Evolutionary conservation across 92 coral and sea anemone genomes (phyloP).

Genomic region (Palythoa heliodiscus): DNA sequence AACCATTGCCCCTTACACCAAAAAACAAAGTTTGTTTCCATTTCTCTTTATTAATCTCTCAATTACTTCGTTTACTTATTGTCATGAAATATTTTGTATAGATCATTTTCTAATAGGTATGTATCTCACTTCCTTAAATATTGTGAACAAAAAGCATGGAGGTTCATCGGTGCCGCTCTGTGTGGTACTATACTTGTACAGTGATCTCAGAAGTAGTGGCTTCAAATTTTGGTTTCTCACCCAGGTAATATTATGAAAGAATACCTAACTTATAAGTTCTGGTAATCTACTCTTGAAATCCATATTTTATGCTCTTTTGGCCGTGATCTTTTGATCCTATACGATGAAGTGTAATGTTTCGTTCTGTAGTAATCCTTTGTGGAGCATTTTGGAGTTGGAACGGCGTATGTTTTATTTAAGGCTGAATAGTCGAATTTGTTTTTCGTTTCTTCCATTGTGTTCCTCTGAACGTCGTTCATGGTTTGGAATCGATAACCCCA

Average conservation of each 20-base stretch:
- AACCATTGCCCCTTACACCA: background rate
- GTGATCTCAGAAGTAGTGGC: background rate
- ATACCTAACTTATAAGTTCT: background rate
- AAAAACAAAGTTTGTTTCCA: background rate
- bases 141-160: no score
- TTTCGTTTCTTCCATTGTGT: slow-evolving; percentile 6
- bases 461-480: slow-evolving; percentile 19
- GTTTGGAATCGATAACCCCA: slow-evolving; percentile 86
- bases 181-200: background rate
- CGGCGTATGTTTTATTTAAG: slow-evolving; percentile 60
- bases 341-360: background rate
- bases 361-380: slow-evolving; percentile 54
- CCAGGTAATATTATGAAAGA: background rate
- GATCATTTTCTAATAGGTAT: background rate
- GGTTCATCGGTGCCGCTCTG: no score
- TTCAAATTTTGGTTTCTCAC: background rate
- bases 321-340: background rate
- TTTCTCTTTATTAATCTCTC: background rate
- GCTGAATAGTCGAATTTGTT: slow-evolving; percentile 62
- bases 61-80: background rate
- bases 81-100: background rate
- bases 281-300: slow-evolving; percentile 21
- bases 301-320: slow-evolving; percentile 23
- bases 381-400: slow-evolving; percentile 52
- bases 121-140: background rate